Evolutionary conservation across 2,888 invertebrate species (phyloP).

Genomic region (Brassicogethes aeneus): DNA sequence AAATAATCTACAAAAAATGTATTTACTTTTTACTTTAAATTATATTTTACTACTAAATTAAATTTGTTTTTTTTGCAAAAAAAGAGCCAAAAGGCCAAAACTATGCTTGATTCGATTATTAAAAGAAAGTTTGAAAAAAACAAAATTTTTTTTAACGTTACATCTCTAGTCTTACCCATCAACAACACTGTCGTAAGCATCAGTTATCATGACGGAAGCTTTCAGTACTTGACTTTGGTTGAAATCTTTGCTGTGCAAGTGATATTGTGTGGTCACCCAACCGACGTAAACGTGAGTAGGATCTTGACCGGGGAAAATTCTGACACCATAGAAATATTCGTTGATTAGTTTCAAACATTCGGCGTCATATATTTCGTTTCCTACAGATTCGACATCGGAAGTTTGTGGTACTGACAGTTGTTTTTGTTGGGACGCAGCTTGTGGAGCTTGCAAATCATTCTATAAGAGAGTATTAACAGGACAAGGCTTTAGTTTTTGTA

Average conservation of each 20-base stretch:
- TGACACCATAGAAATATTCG: constrained; percentile 90
- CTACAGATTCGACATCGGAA: constrained; percentile 68
- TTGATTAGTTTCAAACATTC: constrained; percentile 88
- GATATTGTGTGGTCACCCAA: constrained; percentile 98
- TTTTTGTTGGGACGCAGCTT: constrained; percentile 61
- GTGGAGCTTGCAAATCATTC: constrained; percentile 7
- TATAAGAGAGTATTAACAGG: constrained; percentile 5
- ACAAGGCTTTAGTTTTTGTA: too few species aligned
- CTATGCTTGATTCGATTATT: too few species aligned
- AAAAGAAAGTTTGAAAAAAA: too few species aligned
- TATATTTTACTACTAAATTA: too few species aligned
- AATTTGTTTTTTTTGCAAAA: too few species aligned
- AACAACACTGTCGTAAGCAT: constrained; percentile 67
- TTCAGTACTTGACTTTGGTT: constrained; percentile 80
- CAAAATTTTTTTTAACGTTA: too few species aligned
- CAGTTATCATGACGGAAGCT: constrained; percentile 70
- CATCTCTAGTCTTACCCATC: constrained; percentile 55
- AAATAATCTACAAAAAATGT: too few species aligned
- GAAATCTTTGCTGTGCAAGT: constrained; percentile 82
- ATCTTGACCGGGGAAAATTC: constrained; percentile 92
- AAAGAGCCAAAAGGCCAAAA: too few species aligned
- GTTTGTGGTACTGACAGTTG: constrained; percentile 65
- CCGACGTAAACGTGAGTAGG: constrained; percentile 93
- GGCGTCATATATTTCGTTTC: constrained; percentile 78
- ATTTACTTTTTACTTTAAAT: too few species aligned